phyloP scores from a whole-genome alignment of 2,113 vertebrate species.

The Burhinus oedicnemus region DNA sequence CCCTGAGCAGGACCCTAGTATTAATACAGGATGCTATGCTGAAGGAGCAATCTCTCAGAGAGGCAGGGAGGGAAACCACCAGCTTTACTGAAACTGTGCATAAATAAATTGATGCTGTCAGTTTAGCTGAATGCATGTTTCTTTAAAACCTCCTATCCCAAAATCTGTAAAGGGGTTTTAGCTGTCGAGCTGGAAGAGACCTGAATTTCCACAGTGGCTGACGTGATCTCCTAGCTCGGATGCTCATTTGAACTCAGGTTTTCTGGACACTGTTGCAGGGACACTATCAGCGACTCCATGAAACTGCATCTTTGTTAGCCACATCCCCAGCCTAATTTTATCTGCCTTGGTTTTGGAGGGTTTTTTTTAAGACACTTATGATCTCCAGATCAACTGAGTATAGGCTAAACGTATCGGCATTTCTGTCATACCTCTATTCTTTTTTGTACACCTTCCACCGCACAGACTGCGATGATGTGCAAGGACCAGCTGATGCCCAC shows the following conservation, averaged over 20 bases:
- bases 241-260: background rate
- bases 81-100: background rate
- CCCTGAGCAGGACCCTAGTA: background rate
- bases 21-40: background rate
- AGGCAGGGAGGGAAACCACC: background rate
- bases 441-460: background rate
- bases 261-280: background rate
- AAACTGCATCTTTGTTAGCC: background rate
- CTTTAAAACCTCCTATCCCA: background rate
- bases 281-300: fast-evolving
- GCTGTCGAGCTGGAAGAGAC: background rate
- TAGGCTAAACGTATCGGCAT: fast-evolving
- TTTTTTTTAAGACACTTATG: background rate
- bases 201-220: background rate
- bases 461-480: background rate
- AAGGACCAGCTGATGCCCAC: background rate
- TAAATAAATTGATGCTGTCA: background rate
- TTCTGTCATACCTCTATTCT: background rate
- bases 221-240: background rate
- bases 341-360: background rate
- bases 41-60: background rate
- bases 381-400: background rate
- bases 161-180: background rate
- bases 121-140: background rate
- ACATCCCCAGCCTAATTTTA: background rate